Base-by-base conservation (phyloP, 2,888 invertebrate genomes). In the Dryobota labecula region DNA sequence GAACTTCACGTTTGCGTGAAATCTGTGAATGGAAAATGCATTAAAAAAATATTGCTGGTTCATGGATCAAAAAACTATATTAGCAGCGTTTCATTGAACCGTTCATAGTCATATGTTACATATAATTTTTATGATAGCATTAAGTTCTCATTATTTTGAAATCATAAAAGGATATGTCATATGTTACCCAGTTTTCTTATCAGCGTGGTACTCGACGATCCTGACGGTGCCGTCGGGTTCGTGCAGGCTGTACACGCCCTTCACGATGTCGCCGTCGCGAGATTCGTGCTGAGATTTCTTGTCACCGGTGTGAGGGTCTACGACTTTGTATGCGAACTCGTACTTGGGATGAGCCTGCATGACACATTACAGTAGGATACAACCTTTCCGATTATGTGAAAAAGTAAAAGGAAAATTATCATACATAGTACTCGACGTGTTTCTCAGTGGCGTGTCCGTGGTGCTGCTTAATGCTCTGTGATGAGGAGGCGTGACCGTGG, bases 231-330 rank as follows among this genome's bases (percentile, higher is more conserved):
- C 94, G 64, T 93, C 93, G 62, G 95, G 91, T 82, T 83, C 67
- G 81, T 95, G 93, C 65, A 96, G 89, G 60, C 92, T 93, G 89
- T 97, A 97, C 84, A 96, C 65, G 51, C 97, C 97, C 87, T 96
- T 95, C 70, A 97, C 97, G 53, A 94, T 95, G 85, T 97, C 95
- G 7, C 97, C 97, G 90, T 96, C 95, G 71, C 95, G 93, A 74
- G 92, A 88, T 88, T 96, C 96, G 64, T 93, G 90, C 84, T 96
- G 54, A 13, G 13, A 56, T 3, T 56, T 56, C 30, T 56, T 56
- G n/a, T 56, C 56, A 1, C 33, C 56, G 58, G 96, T 96, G 85
- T 96, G 96, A 7, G 92, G 92, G 80, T 96, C 96, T 70, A 93
- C 91, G 8, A 95, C 96, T 20, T 96, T 95, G 86, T 96, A 96